These are phyloP conservation scores for Drosophila neocordata DNA, from an alignment of 1,140 invertebrate species.

Conservation along the genomic window DNA sequence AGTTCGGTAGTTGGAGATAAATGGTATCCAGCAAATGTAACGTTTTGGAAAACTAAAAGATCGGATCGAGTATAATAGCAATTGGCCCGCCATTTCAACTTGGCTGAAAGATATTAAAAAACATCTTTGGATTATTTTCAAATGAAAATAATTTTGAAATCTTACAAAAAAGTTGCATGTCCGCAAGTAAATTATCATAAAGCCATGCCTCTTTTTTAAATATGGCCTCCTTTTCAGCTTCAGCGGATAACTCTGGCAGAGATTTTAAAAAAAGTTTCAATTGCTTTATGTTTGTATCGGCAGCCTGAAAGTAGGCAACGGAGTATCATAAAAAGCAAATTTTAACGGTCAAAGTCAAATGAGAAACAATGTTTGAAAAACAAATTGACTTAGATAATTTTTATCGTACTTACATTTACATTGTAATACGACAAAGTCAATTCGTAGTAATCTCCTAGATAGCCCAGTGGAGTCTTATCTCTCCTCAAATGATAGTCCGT, in stretches of 20 bases:
- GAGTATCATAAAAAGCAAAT: background rate
- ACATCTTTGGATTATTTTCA: background rate
- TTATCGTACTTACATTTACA: constrained; percentile 57
- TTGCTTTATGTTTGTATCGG: background rate
- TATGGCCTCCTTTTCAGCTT: constrained; percentile 56
- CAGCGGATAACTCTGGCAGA: constrained; percentile 55
- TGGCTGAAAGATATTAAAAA: constrained; percentile 31
- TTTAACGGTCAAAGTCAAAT: constrained; percentile 6
- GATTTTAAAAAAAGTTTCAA: constrained; percentile 62
- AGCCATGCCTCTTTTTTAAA: constrained; percentile 65
- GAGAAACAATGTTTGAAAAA: background rate
- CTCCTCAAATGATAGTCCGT: constrained; percentile 36
- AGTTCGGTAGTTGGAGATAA: constrained; percentile 1
- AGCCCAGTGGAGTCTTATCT: constrained; percentile 54
- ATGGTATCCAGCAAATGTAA: constrained; percentile 43
- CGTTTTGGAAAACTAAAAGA: constrained; percentile 81
- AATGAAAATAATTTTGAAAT: background rate
- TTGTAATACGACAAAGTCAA: constrained; percentile 41
- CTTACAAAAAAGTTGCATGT: constrained; percentile 60
- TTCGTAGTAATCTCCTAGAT: constrained; percentile 73
- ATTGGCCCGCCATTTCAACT: constrained; percentile 53
- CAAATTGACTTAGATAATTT: background rate
- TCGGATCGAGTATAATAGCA: constrained; percentile 76
- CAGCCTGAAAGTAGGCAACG: constrained; percentile 49
- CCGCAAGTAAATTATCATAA: constrained; percentile 48